Conservation (phyloP, 1,140 invertebrate species). For the Atta texana region DNA sequence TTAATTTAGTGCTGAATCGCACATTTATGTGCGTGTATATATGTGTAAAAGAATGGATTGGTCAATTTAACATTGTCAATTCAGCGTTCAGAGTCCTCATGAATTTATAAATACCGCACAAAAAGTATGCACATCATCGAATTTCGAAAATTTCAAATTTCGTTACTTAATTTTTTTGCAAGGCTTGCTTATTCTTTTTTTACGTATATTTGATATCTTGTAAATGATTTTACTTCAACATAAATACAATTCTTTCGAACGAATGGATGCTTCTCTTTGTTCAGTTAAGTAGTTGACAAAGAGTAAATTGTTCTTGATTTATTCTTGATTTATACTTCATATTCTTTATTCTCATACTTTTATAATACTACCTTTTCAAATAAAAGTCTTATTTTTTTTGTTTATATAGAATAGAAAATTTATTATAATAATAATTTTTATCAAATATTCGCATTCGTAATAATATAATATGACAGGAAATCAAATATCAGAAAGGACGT, state of each 20-base stretch:
- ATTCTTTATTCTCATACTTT: neutral
- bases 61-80: neutral
- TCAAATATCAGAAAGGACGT: constrained; percentile 8
- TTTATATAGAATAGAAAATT: neutral
- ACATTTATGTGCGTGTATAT: neutral
- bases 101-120: constrained; percentile 1
- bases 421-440: neutral
- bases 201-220: neutral
- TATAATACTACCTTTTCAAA: neutral
- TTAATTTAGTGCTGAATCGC: neutral
- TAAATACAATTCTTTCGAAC: neutral
- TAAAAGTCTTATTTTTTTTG: neutral
- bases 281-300: neutral
- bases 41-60: neutral
- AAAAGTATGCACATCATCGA: neutral
- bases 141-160: constrained; percentile 30
- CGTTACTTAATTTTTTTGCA: neutral
- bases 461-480: neutral
- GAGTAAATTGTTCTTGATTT: neutral
- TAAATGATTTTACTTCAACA: neutral
- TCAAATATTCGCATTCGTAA: neutral
- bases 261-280: neutral
- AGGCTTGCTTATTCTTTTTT: neutral
- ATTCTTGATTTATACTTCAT: neutral
- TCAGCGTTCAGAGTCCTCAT: neutral